Evolutionary conservation across 2,888 invertebrate species (phyloP), one percentile per base, ranked within the genome.

Genomic region (Hyposoter didymator): DNA sequence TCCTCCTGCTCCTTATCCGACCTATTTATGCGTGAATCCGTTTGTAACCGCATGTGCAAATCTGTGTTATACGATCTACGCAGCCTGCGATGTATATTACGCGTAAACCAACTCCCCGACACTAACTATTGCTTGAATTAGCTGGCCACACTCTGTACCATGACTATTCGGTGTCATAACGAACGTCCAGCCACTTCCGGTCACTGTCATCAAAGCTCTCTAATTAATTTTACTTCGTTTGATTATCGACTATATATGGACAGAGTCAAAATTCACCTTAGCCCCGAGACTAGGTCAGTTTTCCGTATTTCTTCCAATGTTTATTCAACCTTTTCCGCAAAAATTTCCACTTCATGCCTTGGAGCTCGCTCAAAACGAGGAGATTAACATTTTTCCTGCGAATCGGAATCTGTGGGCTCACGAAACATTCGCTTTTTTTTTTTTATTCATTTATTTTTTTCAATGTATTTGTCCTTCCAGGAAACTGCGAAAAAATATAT

Each of bases 11-110:
- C 64, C 75, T 64, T 64, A 43, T 47, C 19, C 74, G 74, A 62
- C 74, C 74, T 55, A 75, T 75, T 64, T 75, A 75, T 28, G 45
- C 75, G 75, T 64, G 47, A 75, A 75, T 19, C 64, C 64, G 19
- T 47, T 64, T 64, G 64, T 62, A 19, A 43, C 62, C 14, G 28
- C 28, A 75, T 49, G 43, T 22, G 52, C 52, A 67, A 67, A 69
- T 78, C 67, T 47, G 78, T 67, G 32, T 55, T 69, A 67, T 78
- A 78, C 47, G 43, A 28, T 39, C 22, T n/a, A 52, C 67, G 22
- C 52, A 69, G 52, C 1, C 39, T 66, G 19, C 19, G 47, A 66
- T 49, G 49, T 49, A 52, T 67, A 55, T 67, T 67, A 52, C 52
- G 28, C 52, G 78, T 66, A 55, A 55, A 28, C 43, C 43, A 64